Conservation (phyloP, 2,113 vertebrate species). For the Petromus typicus region DNA sequence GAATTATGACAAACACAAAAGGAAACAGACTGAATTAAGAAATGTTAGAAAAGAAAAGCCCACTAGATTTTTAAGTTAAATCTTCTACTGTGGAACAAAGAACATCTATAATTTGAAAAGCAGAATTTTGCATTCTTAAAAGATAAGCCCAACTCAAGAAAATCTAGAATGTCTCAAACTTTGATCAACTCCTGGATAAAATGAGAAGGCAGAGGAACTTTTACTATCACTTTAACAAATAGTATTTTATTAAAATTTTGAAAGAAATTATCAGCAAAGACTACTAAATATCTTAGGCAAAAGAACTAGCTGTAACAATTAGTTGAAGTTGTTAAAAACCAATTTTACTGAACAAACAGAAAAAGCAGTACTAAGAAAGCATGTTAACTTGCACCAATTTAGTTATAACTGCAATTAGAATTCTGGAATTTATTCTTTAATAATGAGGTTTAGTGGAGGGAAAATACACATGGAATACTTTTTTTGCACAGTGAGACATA, state of each 20-base stretch:
- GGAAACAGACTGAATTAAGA: background rate
- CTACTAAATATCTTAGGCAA: background rate
- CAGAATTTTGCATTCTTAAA: background rate
- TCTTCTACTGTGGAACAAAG: background rate
- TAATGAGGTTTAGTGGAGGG: background rate
- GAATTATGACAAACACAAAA: background rate
- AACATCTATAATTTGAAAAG: background rate
- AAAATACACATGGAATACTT: background rate
- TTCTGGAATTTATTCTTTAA: background rate
- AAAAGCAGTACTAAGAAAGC: background rate
- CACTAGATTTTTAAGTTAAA: background rate
- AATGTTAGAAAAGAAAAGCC: background rate
- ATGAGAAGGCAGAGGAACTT: background rate
- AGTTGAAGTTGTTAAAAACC: background rate
- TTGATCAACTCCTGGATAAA: background rate
- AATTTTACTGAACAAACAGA: background rate
- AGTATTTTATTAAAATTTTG: background rate
- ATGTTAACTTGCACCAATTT: background rate
- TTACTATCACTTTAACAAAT: background rate
- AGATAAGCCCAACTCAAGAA: background rate
- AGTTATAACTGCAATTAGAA: background rate
- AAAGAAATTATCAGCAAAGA: background rate
- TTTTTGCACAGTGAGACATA: background rate
- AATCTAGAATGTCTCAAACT: background rate
- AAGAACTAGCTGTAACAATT: background rate